Percentiles rank a stretch among this genome's conserved stretches.
phyloP scores from a whole-genome alignment of 2,888 invertebrate genomes.

The Sialis lutaria region DNA sequence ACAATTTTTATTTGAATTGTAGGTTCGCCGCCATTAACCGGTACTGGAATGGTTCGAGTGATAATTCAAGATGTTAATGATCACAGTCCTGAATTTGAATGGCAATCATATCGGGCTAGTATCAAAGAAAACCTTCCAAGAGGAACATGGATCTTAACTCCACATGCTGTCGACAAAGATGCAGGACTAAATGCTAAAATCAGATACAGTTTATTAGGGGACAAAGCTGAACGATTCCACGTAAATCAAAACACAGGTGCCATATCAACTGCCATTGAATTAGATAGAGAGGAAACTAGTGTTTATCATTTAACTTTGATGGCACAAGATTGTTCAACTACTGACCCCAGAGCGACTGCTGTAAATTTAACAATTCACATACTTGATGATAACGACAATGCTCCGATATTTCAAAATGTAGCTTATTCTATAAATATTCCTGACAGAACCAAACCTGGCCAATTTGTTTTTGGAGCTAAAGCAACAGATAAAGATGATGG shows the following conservation, averaged over 20 bases:
- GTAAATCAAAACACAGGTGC: constrained; percentile 65
- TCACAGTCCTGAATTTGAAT: constrained; percentile 74
- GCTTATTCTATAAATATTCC: constrained; percentile 68
- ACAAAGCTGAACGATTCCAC: constrained; percentile 61
- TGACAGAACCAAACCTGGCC: constrained; percentile 58
- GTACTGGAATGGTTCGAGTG: constrained; percentile 78
- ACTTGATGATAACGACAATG: constrained; percentile 72
- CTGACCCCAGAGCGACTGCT: constrained; percentile 65
- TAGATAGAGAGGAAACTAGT: constrained; percentile 66
- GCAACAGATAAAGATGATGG: constrained; percentile 73
- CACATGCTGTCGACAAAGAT: constrained; percentile 68
- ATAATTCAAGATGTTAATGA: constrained; percentile 90
- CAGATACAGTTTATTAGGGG: constrained; percentile 68
- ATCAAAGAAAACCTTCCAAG: constrained; percentile 70
- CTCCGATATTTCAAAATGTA: constrained; percentile 55
- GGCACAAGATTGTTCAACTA: constrained; percentile 78
- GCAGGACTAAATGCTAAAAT: constrained; percentile 73
- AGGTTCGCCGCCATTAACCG: constrained; percentile 85
- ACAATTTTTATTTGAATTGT: constrained; percentile 21
- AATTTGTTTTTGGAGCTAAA: constrained; percentile 82
- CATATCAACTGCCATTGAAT: constrained; percentile 49
- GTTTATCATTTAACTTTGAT: constrained; percentile 66
- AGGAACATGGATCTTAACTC: constrained; percentile 59
- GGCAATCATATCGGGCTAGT: constrained; percentile 58
- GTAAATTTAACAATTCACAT: constrained; percentile 68